Evolutionary conservation across 2,797 vertebrate genomes (phyloP).

Genomic region (Aulostomus chinensis): DNA sequence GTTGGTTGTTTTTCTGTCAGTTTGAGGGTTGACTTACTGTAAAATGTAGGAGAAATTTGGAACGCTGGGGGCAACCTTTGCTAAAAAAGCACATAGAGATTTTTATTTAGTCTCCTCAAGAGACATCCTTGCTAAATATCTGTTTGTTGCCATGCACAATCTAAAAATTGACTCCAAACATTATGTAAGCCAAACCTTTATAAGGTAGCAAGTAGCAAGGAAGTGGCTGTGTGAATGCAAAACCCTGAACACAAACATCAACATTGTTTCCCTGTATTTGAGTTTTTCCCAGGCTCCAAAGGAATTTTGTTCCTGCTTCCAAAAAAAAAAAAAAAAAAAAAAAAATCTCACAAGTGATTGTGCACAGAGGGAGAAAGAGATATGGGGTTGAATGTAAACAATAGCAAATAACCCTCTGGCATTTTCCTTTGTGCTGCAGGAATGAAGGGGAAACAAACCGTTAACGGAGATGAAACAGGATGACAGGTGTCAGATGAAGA

Average conservation of each 20-base stretch:
- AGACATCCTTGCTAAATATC: background rate
- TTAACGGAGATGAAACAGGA: conserved; percentile 57
- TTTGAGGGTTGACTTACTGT: background rate
- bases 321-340: conserved; percentile 7
- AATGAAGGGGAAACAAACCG: conserved; percentile 32
- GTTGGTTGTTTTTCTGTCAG: background rate
- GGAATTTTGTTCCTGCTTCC: conserved; percentile 55
- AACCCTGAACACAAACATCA: conserved; percentile 56
- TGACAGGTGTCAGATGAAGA: conserved; percentile 70
- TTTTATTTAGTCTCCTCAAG: background rate
- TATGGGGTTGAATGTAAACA: conserved; percentile 68
- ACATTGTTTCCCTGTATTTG: conserved; percentile 50
- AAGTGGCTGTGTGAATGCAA: conserved; percentile 3
- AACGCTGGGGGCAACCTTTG: too few relatives aligned
- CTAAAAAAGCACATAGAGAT: too few relatives aligned
- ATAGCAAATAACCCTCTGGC: conserved; percentile 52
- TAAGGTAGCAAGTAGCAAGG: conserved; percentile 1
- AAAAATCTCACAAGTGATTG: conserved; percentile 22
- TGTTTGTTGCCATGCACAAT: conserved; percentile 5
- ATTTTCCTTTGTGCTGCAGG: conserved; percentile 55
- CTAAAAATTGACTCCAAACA: conserved; percentile 20
- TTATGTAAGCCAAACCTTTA: conserved; percentile 3
- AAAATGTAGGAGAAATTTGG: background rate
- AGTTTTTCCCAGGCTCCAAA: conserved; percentile 69
- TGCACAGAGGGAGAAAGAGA: conserved; percentile 34